Evolutionary conservation across 2,113 vertebrate genomes (phyloP).

Genomic region (Epinephelus fuscoguttatus): DNA sequence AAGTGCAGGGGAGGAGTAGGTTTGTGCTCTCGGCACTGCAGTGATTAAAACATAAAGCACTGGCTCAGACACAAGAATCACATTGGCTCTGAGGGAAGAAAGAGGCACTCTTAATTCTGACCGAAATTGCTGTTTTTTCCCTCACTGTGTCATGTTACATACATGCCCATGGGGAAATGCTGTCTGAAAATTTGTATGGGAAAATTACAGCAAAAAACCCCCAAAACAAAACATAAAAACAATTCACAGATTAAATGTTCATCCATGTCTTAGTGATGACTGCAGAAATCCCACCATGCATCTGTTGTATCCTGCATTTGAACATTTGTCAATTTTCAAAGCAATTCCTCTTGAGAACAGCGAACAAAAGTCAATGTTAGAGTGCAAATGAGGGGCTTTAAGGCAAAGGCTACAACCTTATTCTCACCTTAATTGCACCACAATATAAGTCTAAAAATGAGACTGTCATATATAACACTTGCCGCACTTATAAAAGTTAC

Average conservation of each 20-base stretch:
- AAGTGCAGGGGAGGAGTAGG: constrained; percentile 57
- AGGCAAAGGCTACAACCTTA: constrained; percentile 28
- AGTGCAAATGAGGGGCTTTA: constrained; percentile 29
- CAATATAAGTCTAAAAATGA: constrained; percentile 39
- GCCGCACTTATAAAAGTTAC: constrained; percentile 58
- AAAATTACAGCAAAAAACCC: background rate
- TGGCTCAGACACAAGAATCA: constrained; percentile 56
- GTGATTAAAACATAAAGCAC: constrained; percentile 66
- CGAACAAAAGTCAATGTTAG: background rate
- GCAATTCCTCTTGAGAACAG: background rate
- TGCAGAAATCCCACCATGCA: background rate
- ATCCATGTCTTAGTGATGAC: background rate
- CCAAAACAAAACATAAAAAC: background rate
- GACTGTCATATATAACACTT: constrained; percentile 49
- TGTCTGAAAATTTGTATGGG: background rate
- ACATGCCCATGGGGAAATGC: background rate
- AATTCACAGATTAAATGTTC: background rate
- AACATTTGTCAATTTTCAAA: constrained; percentile 5
- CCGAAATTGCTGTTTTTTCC: background rate
- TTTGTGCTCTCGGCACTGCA: constrained; percentile 52
- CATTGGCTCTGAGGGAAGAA: constrained; percentile 18
- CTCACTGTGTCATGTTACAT: constrained; percentile 18
- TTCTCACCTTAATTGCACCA: constrained; percentile 44
- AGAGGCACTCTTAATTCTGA: constrained; percentile 6
- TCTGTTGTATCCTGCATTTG: background rate